Conservation (phyloP, 1,140 invertebrate genomes). For the Zophobas morio region DNA sequence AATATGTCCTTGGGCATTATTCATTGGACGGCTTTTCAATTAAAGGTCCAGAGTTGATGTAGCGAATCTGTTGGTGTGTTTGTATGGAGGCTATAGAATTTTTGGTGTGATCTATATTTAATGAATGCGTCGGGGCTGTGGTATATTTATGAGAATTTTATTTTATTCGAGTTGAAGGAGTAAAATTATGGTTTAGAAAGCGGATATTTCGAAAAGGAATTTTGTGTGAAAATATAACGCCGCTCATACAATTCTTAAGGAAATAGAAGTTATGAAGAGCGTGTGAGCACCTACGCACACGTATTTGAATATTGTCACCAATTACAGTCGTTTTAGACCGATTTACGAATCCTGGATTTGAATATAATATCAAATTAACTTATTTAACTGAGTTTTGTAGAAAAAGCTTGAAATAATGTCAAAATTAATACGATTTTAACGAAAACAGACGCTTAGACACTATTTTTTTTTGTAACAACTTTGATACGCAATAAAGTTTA, state of each 20-base stretch:
- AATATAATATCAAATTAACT: too few species aligned
- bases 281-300: too few species aligned
- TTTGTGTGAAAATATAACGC: conserved; percentile 31
- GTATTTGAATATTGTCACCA: too few species aligned
- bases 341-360: too few species aligned
- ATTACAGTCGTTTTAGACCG: too few species aligned
- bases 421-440: too few species aligned
- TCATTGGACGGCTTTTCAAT: not conserved
- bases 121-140: not conserved
- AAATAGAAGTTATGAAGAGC: too few species aligned
- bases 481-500: too few species aligned
- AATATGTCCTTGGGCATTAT: not conserved
- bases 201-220: conserved; percentile 19
- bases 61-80: not conserved
- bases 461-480: too few species aligned
- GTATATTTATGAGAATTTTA: conserved; percentile 7
- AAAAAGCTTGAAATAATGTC: too few species aligned
- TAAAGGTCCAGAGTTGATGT: not conserved
- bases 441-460: too few species aligned
- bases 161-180: conserved; percentile 18
- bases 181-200: conserved; percentile 20
- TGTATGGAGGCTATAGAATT: not conserved
- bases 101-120: not conserved
- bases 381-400: too few species aligned
- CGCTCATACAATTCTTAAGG: not conserved